Percentiles rank a stretch among this genome's conserved stretches.
Evolutionary conservation across 2,888 invertebrate species (phyloP).

Genomic region (Carabus problematicus): DNA sequence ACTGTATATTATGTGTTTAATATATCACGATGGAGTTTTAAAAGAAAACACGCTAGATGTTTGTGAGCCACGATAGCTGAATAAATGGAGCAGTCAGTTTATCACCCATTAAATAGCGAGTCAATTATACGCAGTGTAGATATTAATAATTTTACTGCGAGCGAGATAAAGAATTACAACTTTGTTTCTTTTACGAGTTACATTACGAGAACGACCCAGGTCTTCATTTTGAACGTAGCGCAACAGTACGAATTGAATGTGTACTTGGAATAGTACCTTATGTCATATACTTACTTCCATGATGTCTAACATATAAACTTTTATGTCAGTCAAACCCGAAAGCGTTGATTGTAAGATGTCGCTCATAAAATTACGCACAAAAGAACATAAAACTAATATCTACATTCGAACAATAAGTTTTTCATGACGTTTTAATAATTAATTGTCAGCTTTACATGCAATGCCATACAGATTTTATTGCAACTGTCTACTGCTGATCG

Average conservation of each 20-base stretch:
- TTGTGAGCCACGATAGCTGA: conserved; percentile 9
- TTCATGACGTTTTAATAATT: conserved; percentile 40
- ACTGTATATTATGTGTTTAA: too few species aligned
- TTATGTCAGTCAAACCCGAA: conserved; percentile 35
- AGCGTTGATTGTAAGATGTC: conserved; percentile 40
- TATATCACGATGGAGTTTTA: too few species aligned
- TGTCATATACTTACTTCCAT: conserved; percentile 9
- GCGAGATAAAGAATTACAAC: conserved; percentile 58
- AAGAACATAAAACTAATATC: conserved; percentile 37
- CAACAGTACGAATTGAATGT: conserved; percentile 13
- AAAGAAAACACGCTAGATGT: neutral
- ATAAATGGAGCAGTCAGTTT: conserved; percentile 53
- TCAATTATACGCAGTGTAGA: conserved; percentile 56
- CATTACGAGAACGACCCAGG: conserved; percentile 45
- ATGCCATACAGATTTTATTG: neutral
- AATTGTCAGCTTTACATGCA: conserved; percentile 29
- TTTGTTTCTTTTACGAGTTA: conserved; percentile 51
- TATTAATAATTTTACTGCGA: conserved; percentile 59
- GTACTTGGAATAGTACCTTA: conserved; percentile 4
- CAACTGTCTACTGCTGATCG: neutral
- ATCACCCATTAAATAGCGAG: conserved; percentile 56
- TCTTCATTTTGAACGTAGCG: conserved; percentile 29
- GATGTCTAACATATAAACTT: conserved; percentile 32
- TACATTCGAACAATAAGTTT: conserved; percentile 40
- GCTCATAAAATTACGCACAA: conserved; percentile 36